These are phyloP conservation scores for Papilio gigon DNA, from an alignment of 2,888 invertebrate genomes.

Conservation along the genomic window DNA sequence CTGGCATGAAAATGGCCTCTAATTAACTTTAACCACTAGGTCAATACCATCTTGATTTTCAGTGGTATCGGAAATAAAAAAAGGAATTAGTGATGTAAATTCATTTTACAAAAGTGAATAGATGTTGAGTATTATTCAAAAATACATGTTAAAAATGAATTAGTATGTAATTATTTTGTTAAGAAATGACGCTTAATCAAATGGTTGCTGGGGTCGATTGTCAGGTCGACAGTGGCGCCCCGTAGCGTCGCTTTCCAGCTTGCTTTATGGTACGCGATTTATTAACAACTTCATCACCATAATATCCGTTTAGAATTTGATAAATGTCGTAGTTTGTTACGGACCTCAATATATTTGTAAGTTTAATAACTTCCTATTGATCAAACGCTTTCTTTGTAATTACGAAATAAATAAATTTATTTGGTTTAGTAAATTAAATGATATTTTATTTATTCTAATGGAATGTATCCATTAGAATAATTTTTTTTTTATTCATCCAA, in stretches of 20 bases:
- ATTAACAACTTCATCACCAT: slow-evolving; percentile 48
- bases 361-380: slow-evolving; percentile 9
- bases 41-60: too few relatives aligned
- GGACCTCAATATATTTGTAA: slow-evolving; percentile 7
- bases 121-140: slow-evolving; percentile 20
- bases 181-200: slow-evolving; percentile 57
- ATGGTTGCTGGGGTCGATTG: slow-evolving; percentile 53
- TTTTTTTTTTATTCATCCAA: too few relatives aligned
- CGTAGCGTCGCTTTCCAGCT: slow-evolving; percentile 48
- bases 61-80: too few relatives aligned
- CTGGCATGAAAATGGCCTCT: too few relatives aligned
- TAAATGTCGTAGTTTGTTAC: slow-evolving; percentile 29
- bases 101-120: slow-evolving; percentile 11
- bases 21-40: too few relatives aligned
- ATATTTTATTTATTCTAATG: background rate
- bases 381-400: background rate
- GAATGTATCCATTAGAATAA: too few relatives aligned
- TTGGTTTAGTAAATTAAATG: background rate
- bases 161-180: slow-evolving; percentile 62
- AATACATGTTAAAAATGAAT: slow-evolving; percentile 42
- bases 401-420: background rate
- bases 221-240: slow-evolving; percentile 54
- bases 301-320: slow-evolving; percentile 39
- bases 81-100: background rate
- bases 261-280: slow-evolving; percentile 39